These are phyloP conservation scores for Schizothorax lantsangensis DNA, from an alignment of 2,797 vertebrate genomes.

Conservation along the genomic window DNA sequence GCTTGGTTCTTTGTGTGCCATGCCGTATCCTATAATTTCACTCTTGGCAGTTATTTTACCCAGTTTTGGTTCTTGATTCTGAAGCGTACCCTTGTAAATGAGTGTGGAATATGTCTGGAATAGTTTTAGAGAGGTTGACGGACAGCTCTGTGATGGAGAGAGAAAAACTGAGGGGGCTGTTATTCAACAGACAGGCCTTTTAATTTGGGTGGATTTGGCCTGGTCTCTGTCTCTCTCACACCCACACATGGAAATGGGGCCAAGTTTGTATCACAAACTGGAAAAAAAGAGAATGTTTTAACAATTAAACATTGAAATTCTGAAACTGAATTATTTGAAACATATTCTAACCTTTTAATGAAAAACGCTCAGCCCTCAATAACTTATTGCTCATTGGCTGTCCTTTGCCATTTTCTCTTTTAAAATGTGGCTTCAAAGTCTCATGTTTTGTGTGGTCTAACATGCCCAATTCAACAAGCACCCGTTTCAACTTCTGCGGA, in stretches of 20 bases:
- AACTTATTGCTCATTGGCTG: background rate
- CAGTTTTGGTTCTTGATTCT: constrained; percentile 47
- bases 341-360: background rate
- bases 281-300: background rate
- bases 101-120: constrained; percentile 62
- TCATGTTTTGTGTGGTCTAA: constrained; percentile 54
- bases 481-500: constrained; percentile 34
- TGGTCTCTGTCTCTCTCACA: constrained; percentile 37
- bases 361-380: background rate
- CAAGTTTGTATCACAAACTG: constrained; percentile 34
- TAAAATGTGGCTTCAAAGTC: constrained; percentile 37
- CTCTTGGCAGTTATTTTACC: constrained; percentile 54
- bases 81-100: constrained; percentile 64
- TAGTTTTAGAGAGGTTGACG: constrained; percentile 51
- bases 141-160: constrained; percentile 28
- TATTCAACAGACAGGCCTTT: constrained; percentile 43
- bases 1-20: constrained; percentile 50
- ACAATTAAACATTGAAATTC: background rate
- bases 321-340: background rate
- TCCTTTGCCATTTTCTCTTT: constrained; percentile 13
- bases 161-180: background rate
- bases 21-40: constrained; percentile 58
- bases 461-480: constrained; percentile 43
- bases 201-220: constrained; percentile 47
- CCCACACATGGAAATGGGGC: constrained; percentile 33